Evolutionary conservation across 2,113 vertebrate genomes (phyloP).

Genomic region (Tenebrosternarchus preto): DNA sequence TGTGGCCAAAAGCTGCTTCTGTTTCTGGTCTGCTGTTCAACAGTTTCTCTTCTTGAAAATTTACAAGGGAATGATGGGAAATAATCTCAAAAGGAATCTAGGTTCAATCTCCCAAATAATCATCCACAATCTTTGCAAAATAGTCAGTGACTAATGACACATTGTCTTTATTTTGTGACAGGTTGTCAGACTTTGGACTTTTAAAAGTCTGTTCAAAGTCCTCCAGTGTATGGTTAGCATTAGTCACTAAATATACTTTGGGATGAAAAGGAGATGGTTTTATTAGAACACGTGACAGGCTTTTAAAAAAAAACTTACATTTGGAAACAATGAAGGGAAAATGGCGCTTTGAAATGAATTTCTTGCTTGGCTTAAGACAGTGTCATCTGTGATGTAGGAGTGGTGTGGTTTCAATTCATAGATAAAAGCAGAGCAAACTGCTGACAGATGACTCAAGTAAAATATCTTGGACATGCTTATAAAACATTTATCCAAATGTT

Average conservation of each 20-base stretch:
- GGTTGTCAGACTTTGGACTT: too few relatives aligned
- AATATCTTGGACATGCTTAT: constrained; percentile 1
- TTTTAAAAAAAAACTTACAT: constrained; percentile 5
- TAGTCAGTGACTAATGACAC: too few relatives aligned
- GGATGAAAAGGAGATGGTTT: neutral
- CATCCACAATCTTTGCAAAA: too few relatives aligned
- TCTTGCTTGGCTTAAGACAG: neutral
- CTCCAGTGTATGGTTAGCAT: too few relatives aligned
- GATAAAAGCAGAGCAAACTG: neutral
- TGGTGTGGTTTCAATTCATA: neutral
- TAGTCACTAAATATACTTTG: neutral
- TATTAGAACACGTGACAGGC: constrained; percentile 10
- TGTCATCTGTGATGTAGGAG: neutral
- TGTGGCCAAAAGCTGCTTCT: too few relatives aligned
- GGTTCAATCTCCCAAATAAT: too few relatives aligned
- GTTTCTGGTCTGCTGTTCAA: too few relatives aligned
- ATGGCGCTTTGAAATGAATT: constrained; percentile 2
- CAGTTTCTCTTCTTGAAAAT: too few relatives aligned
- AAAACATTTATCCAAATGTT: neutral
- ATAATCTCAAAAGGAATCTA: too few relatives aligned
- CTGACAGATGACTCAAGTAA: neutral
- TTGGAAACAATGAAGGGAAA: constrained; percentile 9
- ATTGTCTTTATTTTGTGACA: too few relatives aligned
- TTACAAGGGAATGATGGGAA: too few relatives aligned
- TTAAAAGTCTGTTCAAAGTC: too few relatives aligned